Base-by-base conservation (phyloP, 2,797 vertebrate species). In the Pagetopsis macropterus region DNA sequence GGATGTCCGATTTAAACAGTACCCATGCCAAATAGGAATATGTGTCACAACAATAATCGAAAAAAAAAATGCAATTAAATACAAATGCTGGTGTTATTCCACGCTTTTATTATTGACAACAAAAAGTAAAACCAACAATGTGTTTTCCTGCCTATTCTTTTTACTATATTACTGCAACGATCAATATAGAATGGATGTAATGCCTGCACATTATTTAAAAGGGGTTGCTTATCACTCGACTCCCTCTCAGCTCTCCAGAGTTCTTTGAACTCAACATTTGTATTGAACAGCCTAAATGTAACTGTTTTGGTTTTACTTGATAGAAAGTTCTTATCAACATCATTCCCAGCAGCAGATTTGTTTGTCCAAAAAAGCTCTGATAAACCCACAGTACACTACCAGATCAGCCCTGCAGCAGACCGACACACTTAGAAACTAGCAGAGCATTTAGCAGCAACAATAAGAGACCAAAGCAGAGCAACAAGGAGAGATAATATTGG, bases 1-100 rank as follows among this genome's bases (percentile, higher is more conserved):
- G 76, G 78, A 77, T 59, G 76, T 72, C 66, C 61, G 65, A 3
- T 63, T 66, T 81, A 21, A 69, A 70, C 59, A 49, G 48, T 31
- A 9, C 3, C 2, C 1, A 0, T 4, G 55, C 67, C 70, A 78
- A 70, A 70, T 19, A 21, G 75, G 23, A 52, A 14, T 19, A 75
- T 77, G 71, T 71, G 41, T 79, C 58, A 57, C 11, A 45, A 7
- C 59, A 61, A 61, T 44, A 19, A 41, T 37, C 4, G 17, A 49
- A 31, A 37, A 37, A 6, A 37, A 37, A n/a, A 27, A 63, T 21
- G 60, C 27, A 44, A 21, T 15, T 1, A 19, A 2, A 27, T 58
- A 14, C 37, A 19, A 19, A 19, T 19, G 9, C 40, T 16, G 43
- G 8, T 63, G 75, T 51, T 51, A 31, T 31, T 44, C 14, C 16